Conservation (phyloP, 2,888 invertebrate species). For the Drosophila nr. medialis region DNA sequence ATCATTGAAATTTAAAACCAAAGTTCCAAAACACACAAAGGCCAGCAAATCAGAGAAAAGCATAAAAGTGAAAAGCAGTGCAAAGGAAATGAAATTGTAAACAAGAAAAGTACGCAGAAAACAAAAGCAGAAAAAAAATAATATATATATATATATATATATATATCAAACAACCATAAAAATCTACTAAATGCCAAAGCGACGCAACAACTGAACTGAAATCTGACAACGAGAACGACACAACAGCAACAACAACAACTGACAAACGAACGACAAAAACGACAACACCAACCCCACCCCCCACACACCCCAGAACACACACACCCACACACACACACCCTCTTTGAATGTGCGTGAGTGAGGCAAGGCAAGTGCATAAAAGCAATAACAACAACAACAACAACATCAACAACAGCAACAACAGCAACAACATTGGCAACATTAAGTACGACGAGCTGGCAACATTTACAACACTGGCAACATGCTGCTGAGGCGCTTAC, state of each 20-base stretch:
- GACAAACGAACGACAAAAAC: constrained; percentile 35
- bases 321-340: background rate
- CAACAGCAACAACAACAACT: constrained; percentile 20
- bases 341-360: constrained; percentile 55
- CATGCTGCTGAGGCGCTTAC: constrained; percentile 68
- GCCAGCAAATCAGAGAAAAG: constrained; percentile 26
- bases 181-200: constrained; percentile 66
- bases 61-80: constrained; percentile 51
- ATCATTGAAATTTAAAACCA: constrained; percentile 60
- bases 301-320: constrained; percentile 30
- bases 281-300: constrained; percentile 16
- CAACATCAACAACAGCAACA: constrained; percentile 4
- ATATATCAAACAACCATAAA: constrained; percentile 38
- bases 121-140: constrained; percentile 1
- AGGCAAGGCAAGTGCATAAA: constrained; percentile 27
- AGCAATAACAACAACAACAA: constrained; percentile 40
- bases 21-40: constrained; percentile 47
- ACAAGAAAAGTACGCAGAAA: constrained; percentile 30
- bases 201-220: constrained; percentile 54
- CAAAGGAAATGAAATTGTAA: constrained; percentile 60
- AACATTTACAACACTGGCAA: constrained; percentile 53
- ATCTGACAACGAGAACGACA: constrained; percentile 42
- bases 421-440: constrained; percentile 53
- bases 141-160: background rate
- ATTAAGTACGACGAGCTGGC: constrained; percentile 50